Conservation (phyloP, 2,797 vertebrate genomes). For the Zalophus californianus region DNA sequence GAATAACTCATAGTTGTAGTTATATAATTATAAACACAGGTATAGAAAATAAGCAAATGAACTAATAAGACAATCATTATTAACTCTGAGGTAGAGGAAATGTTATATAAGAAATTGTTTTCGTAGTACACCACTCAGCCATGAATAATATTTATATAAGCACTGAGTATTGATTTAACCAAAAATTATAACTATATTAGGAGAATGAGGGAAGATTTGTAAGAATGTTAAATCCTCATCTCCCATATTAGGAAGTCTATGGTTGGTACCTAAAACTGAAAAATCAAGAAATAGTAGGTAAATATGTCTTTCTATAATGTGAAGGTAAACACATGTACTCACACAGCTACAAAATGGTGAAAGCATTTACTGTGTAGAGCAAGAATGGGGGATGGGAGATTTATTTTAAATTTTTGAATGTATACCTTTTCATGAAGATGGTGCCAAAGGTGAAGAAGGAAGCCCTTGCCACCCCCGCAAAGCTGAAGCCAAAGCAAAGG, state of each 20-base stretch:
- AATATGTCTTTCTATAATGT: neutral
- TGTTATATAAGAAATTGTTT: neutral
- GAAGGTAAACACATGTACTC: neutral
- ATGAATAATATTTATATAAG: neutral
- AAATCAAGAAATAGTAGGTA: neutral
- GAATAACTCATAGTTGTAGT: neutral
- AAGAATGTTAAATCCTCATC: neutral
- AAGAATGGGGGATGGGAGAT: neutral
- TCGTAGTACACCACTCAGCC: neutral
- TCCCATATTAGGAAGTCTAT: neutral
- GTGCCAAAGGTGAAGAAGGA: neutral
- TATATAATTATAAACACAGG: neutral
- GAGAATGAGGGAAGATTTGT: neutral
- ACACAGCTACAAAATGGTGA: neutral
- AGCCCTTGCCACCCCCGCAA: neutral
- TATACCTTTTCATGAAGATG: neutral
- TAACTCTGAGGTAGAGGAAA: neutral
- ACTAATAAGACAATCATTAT: neutral
- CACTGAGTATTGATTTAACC: neutral
- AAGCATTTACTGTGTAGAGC: neutral
- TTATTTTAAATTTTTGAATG: neutral
- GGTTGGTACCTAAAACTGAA: neutral
- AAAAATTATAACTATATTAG: neutral
- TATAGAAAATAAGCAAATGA: neutral
- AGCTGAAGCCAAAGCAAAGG: neutral